Conservation (phyloP, 2,888 invertebrate species). For the Drosophila macrospina region DNA sequence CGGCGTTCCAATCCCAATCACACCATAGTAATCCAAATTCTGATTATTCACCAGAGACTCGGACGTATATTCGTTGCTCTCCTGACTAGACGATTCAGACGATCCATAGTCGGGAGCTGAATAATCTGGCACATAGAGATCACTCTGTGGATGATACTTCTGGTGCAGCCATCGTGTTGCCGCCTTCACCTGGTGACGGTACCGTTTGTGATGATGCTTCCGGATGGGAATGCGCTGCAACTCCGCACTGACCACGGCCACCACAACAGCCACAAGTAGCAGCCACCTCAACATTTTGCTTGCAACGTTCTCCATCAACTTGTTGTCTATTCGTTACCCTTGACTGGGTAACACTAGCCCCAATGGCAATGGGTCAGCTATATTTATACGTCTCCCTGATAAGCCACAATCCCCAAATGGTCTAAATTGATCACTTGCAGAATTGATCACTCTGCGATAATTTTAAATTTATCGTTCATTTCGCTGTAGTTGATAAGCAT, state of each 20-base stretch:
- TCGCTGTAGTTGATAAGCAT: constrained; percentile 38
- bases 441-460: constrained; percentile 56
- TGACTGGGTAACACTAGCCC: constrained; percentile 44
- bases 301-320: not conserved
- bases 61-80: constrained; percentile 33
- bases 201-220: constrained; percentile 55
- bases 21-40: constrained; percentile 97
- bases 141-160: constrained; percentile 51
- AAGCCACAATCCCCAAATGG: not conserved
- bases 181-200: constrained; percentile 35
- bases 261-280: constrained; percentile 55
- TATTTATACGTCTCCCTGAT: constrained; percentile 50
- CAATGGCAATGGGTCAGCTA: not conserved
- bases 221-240: constrained; percentile 70
- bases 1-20: constrained; percentile 95
- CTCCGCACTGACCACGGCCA: constrained; percentile 67
- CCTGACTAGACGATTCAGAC: constrained; percentile 11
- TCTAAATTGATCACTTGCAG: constrained; percentile 1
- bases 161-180: constrained; percentile 46
- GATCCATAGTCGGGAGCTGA: constrained; percentile 37
- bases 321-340: constrained; percentile 26
- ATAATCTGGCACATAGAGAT: constrained; percentile 40
- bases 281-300: constrained; percentile 66
- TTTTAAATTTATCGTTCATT: constrained; percentile 48
- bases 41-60: constrained; percentile 91